Conservation (phyloP, 2,113 vertebrate genomes). For the Chamaea fasciata region DNA sequence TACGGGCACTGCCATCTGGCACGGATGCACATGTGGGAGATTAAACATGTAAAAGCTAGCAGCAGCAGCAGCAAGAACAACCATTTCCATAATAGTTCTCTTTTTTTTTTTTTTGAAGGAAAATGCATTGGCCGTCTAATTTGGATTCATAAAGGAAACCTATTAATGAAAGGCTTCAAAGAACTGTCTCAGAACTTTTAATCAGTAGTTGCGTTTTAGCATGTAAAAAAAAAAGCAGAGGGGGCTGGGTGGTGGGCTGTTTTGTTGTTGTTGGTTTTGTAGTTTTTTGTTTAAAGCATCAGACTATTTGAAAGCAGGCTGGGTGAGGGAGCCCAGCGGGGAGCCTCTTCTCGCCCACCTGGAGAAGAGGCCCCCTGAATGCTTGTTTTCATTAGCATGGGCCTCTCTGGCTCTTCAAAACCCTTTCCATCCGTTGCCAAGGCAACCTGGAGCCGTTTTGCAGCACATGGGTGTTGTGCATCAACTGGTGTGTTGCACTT, state of each 20-base stretch:
- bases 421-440: constrained; percentile 68
- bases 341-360: constrained; percentile 58
- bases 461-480: constrained; percentile 47
- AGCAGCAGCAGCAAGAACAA: background rate
- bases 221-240: background rate
- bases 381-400: constrained; percentile 49
- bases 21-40: constrained; percentile 15
- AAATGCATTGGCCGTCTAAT: constrained; percentile 32
- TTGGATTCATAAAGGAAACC: constrained; percentile 68
- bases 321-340: constrained; percentile 30
- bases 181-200: constrained; percentile 62
- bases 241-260: constrained; percentile 7
- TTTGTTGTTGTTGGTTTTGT: constrained; percentile 24
- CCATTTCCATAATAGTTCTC: constrained; percentile 37
- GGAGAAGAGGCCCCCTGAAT: constrained; percentile 32
- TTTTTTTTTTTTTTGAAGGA: background rate
- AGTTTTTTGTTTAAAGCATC: constrained; percentile 38
- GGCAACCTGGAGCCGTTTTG: constrained; percentile 51
- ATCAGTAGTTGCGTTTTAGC: constrained; percentile 53
- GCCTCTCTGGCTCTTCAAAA: constrained; percentile 60
- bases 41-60: constrained; percentile 43
- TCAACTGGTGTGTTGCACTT: constrained; percentile 33
- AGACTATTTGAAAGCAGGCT: constrained; percentile 17
- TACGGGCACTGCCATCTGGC: constrained; percentile 34
- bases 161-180: constrained; percentile 65